Evolutionary conservation across 2,113 vertebrate genomes (phyloP).

Genomic region (Turdus rufiventris): DNA sequence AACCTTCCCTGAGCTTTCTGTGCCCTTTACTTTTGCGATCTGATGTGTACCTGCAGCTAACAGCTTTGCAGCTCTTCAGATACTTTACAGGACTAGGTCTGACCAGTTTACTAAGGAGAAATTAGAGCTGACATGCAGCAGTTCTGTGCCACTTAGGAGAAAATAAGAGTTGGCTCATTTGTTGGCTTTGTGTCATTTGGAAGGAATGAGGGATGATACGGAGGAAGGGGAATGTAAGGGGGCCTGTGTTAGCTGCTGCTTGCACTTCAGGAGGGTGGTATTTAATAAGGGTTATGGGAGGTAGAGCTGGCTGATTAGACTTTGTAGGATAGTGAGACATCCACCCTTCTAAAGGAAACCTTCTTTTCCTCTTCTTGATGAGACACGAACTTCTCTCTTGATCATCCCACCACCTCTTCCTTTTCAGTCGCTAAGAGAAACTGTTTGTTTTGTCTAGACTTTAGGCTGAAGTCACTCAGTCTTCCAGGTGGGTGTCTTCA

Average conservation of each 20-base stretch:
- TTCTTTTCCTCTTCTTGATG: neutral
- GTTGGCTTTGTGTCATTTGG: neutral
- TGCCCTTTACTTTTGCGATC: neutral
- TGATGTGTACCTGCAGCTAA: neutral
- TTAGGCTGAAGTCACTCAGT: neutral
- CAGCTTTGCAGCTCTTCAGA: neutral
- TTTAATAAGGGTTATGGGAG: neutral
- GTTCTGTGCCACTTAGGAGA: neutral
- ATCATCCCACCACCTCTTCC: neutral
- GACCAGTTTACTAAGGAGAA: neutral
- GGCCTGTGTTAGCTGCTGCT: neutral
- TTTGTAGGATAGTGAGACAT: neutral
- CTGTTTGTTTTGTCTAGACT: slow-evolving; percentile 37
- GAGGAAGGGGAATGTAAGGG: neutral
- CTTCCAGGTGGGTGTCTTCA: slow-evolving; percentile 26
- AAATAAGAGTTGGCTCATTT: neutral
- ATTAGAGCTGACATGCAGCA: neutral
- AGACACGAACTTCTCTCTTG: neutral
- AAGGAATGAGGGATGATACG: neutral
- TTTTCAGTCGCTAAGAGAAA: neutral
- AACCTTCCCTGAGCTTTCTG: neutral
- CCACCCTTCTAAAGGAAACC: neutral
- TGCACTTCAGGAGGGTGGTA: neutral
- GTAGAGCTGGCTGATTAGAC: neutral
- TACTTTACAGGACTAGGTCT: neutral